These are phyloP conservation scores for Tridacna crocea DNA, from an alignment of 2,888 invertebrate genomes.

Conservation along the genomic window DNA sequence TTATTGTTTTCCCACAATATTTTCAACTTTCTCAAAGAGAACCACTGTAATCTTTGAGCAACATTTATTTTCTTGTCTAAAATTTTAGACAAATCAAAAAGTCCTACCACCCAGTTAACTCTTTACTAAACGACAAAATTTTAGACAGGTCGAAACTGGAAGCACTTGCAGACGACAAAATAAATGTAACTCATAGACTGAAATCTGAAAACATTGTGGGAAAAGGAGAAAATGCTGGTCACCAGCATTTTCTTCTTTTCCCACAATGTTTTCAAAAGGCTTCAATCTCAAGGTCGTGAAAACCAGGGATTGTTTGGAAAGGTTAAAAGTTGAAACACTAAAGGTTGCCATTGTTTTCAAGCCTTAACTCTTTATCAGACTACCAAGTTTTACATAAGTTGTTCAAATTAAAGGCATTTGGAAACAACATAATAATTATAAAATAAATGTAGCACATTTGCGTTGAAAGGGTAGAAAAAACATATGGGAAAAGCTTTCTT, in stretches of 20 bases:
- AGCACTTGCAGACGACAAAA: no score
- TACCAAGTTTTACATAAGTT: no score
- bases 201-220: neutral
- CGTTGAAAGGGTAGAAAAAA: no score
- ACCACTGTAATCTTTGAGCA: neutral
- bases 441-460: neutral
- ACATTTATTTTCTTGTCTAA: neutral
- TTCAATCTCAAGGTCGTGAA: no score
- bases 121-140: no score
- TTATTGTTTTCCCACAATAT: neutral
- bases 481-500: no score
- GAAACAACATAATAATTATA: neutral
- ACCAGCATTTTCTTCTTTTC: neutral
- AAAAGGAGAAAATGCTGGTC: neutral
- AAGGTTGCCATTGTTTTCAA: neutral
- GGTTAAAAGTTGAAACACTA: neutral
- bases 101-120: no score
- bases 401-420: no score
- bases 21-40: neutral
- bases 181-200: no score
- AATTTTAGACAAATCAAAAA: no score
- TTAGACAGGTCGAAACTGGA: no score
- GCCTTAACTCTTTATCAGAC: neutral
- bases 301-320: neutral
- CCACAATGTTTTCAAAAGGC: neutral